Percentiles rank a stretch among this genome's conserved stretches.
Evolutionary conservation across 2,113 vertebrate genomes (phyloP).

Genomic region (human (Homo sapiens)): DNA sequence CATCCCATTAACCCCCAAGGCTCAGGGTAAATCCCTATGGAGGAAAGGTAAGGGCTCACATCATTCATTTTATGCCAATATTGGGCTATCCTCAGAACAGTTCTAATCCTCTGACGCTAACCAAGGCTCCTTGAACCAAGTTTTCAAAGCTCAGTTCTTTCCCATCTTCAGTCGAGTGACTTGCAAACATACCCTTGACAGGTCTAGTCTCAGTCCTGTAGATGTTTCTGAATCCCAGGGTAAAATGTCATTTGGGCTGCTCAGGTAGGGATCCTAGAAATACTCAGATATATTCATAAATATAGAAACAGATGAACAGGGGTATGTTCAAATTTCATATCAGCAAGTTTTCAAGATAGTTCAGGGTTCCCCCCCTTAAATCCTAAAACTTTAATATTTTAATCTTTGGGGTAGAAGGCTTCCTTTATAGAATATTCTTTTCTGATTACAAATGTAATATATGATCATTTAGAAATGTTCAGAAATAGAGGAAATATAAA

Average conservation of each 20-base stretch:
- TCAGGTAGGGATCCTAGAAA: not conserved
- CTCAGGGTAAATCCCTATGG: not conserved
- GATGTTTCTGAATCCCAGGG: not conserved
- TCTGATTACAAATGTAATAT: not conserved
- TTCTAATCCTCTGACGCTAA: not conserved
- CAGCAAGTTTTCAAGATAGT: conserved; percentile 25
- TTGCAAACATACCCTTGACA: not conserved
- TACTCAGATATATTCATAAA: not conserved
- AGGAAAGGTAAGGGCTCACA: not conserved
- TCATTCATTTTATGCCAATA: not conserved
- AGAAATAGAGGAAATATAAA: not conserved
- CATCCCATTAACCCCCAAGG: not conserved
- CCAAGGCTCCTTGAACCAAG: not conserved
- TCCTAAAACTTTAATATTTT: not conserved
- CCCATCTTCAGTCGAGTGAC: not conserved
- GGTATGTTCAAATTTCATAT: not conserved
- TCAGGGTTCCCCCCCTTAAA: not conserved
- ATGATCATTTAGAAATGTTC: conserved; percentile 6
- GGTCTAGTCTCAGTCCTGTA: not conserved
- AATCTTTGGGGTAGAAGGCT: not conserved
- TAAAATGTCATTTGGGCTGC: conserved; percentile 9
- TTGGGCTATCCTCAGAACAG: not conserved
- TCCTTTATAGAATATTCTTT: conserved; percentile 37
- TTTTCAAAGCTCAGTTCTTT: not conserved
- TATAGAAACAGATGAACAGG: not conserved